These are phyloP conservation scores for Chascanopsetta lugubris DNA, from an alignment of 2,113 vertebrate species.

Conservation along the genomic window DNA sequence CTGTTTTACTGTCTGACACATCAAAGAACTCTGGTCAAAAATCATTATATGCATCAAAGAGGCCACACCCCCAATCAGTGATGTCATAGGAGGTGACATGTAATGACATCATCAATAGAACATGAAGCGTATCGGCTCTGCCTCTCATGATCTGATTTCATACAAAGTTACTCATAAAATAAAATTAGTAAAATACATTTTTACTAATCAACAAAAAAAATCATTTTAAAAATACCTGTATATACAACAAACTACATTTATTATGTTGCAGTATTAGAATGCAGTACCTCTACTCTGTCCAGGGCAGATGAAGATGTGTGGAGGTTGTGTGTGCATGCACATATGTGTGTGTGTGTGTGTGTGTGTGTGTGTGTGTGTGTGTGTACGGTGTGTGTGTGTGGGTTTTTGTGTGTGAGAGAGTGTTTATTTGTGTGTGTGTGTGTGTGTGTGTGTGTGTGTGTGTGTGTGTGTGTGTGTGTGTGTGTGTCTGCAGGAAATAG, in stretches of 20 bases:
- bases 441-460: constrained; percentile 25
- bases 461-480: constrained; percentile 23
- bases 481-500: constrained; percentile 39
- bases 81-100: background rate
- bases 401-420: constrained; percentile 4
- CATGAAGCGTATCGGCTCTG: no score
- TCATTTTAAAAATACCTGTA: no score
- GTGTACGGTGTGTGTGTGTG: constrained; percentile 27
- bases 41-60: background rate
- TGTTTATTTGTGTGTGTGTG: constrained; percentile 5
- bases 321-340: no score
- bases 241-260: background rate
- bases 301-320: constrained; percentile 21
- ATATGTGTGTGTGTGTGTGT: constrained; percentile 9
- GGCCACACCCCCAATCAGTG: background rate
- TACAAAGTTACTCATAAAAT: background rate
- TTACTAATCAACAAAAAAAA: no score
- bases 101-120: background rate
- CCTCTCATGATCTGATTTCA: background rate
- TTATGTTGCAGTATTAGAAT: background rate
- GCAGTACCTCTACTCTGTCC: background rate
- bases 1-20: constrained; percentile 5
- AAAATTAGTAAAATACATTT: background rate
- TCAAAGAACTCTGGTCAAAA: constrained; percentile 28
- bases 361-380: constrained; percentile 23